Evolutionary conservation across 2,113 vertebrate genomes (phyloP).

Genomic region (Tiliqua scincoides): DNA sequence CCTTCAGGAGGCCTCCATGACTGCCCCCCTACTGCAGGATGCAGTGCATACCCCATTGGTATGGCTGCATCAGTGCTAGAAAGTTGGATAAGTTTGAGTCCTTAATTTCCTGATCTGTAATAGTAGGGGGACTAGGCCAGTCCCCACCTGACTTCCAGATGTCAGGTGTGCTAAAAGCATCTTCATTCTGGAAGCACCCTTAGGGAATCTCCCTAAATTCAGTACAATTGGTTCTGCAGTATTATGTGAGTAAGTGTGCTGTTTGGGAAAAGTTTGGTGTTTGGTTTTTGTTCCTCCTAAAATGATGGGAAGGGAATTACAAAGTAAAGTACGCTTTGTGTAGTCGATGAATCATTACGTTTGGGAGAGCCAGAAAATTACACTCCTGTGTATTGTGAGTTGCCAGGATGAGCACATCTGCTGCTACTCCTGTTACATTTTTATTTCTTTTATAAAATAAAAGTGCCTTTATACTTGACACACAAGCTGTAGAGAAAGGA

Average conservation of each 20-base stretch:
- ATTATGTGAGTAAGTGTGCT: not conserved
- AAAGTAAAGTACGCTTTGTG: constrained; percentile 12
- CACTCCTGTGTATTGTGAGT: constrained; percentile 31
- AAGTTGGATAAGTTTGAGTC: too few relatives aligned
- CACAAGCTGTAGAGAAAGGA: constrained; percentile 12
- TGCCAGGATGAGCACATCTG: not conserved
- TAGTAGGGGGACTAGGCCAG: not conserved
- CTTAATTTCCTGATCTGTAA: not conserved
- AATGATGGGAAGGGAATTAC: constrained; percentile 23
- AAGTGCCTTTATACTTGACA: constrained; percentile 25
- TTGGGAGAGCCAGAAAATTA: constrained; percentile 5
- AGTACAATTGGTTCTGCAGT: not conserved
- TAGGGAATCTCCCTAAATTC: not conserved
- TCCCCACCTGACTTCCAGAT: not conserved
- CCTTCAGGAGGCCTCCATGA: too few relatives aligned
- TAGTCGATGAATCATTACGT: constrained; percentile 43
- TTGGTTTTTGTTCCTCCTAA: not conserved
- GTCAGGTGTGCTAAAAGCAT: not conserved
- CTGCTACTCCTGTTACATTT: constrained; percentile 3
- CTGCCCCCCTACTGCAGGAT: too few relatives aligned
- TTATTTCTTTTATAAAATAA: constrained; percentile 19
- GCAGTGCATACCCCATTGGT: too few relatives aligned
- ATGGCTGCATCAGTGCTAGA: too few relatives aligned
- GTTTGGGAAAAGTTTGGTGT: not conserved
- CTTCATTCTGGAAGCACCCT: constrained; percentile 1